A percentile compares a stretch with the other conserved stretches of the same genome.
These are phyloP conservation scores for Mionectes olivaceus DNA, from an alignment of 2,797 vertebrate species.

Conservation along the genomic window DNA sequence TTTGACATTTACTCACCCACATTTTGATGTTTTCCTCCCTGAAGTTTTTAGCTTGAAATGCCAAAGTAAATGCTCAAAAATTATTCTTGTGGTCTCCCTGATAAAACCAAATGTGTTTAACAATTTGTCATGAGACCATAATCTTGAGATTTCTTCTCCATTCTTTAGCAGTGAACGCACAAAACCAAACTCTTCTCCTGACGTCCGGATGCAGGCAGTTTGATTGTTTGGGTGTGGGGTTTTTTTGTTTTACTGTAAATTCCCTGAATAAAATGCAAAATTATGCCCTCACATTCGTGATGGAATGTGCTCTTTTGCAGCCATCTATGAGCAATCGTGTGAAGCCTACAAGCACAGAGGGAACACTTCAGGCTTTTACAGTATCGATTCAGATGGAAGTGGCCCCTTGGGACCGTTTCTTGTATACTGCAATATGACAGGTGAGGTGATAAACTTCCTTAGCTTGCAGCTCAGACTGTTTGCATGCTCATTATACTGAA, in stretches of 20 bases:
- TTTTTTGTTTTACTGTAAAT: not conserved
- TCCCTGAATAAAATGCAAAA: constrained; percentile 12
- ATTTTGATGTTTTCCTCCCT: not conserved
- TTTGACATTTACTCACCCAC: not conserved
- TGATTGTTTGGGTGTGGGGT: no score
- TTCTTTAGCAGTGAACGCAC: not conserved
- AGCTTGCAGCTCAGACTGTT: constrained; percentile 4
- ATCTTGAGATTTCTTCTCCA: not conserved
- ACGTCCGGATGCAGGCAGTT: not conserved
- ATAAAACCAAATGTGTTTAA: not conserved
- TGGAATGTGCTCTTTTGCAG: constrained; percentile 74
- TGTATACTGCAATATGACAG: constrained; percentile 96
- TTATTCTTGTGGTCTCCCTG: not conserved
- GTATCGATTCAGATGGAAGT: constrained; percentile 93
- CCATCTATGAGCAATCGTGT: constrained; percentile 92
- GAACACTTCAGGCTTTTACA: constrained; percentile 89
- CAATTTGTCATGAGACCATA: not conserved
- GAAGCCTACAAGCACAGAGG: constrained; percentile 96
- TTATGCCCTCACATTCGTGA: constrained; percentile 1
- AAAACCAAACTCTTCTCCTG: not conserved
- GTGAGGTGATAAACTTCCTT: constrained; percentile 79
- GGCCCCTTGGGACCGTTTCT: constrained; percentile 88
- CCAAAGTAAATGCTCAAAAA: not conserved
- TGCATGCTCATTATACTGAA: constrained; percentile 26
- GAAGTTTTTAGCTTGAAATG: not conserved